Percentiles rank a stretch among this genome's conserved stretches.
These are phyloP conservation scores for Chloroclystis v-ata DNA, from an alignment of 2,888 invertebrate species.

Conservation along the genomic window DNA sequence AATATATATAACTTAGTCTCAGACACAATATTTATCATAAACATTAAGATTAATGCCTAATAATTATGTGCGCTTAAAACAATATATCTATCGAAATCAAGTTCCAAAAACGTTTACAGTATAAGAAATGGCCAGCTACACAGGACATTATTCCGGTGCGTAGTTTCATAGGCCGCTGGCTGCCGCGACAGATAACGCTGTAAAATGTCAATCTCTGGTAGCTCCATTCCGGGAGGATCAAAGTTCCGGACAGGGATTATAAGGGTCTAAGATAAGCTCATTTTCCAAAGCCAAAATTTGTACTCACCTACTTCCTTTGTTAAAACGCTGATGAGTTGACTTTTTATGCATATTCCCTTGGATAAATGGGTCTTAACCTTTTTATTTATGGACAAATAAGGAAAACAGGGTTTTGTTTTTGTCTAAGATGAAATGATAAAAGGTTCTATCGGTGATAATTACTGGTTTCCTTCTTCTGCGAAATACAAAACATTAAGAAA, in stretches of 20 bases:
- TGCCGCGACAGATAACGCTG: conserved; percentile 66
- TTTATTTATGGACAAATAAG: conserved; percentile 15
- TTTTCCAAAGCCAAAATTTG: conserved; percentile 69
- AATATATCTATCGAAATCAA: no score
- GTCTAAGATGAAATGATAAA: not conserved
- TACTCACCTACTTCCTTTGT: conserved; percentile 57
- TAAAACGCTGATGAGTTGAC: conserved; percentile 45
- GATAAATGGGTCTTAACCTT: conserved; percentile 14
- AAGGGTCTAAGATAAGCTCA: conserved; percentile 74
- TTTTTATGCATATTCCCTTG: conserved; percentile 35
- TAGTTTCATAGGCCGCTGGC: conserved; percentile 56
- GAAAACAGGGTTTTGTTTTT: conserved; percentile 8
- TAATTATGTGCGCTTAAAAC: no score
- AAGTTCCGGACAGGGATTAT: conserved; percentile 73
- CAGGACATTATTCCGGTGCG: conserved; percentile 33
- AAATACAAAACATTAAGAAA: no score
- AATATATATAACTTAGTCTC: no score
- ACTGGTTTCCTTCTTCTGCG: no score
- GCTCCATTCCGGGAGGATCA: conserved; percentile 70
- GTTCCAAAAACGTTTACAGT: not conserved
- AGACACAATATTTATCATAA: no score
- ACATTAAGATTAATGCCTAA: no score
- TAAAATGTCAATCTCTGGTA: conserved; percentile 69
- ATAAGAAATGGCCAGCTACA: not conserved
- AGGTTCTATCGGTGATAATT: not conserved